Evolutionary conservation across 1,140 invertebrate genomes (phyloP).

Genomic region (Drosophila nigromelanica): DNA sequence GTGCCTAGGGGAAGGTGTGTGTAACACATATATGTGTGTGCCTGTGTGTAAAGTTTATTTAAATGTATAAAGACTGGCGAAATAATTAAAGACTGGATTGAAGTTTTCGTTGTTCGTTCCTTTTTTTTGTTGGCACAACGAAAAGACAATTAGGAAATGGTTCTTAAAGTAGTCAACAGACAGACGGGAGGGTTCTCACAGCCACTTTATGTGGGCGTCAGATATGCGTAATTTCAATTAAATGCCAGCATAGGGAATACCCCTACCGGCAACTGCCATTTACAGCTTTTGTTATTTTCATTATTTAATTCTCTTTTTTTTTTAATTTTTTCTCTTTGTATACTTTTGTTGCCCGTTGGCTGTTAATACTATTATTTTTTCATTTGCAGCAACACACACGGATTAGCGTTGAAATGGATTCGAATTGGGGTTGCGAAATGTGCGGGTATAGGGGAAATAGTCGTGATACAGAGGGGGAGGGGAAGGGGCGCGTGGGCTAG

Average conservation of each 20-base stretch:
- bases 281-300: slow-evolving; percentile 14
- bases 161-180: slow-evolving; percentile 41
- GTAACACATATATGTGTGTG: slow-evolving; percentile 14
- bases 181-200: background rate
- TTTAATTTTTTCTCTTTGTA: slow-evolving; percentile 12
- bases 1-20: background rate
- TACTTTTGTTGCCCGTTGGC: slow-evolving; percentile 33
- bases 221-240: slow-evolving; percentile 62
- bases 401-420: slow-evolving; percentile 67
- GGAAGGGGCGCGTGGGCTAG: background rate
- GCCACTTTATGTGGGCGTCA: slow-evolving; percentile 11
- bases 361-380: slow-evolving; percentile 73
- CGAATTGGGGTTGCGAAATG: slow-evolving; percentile 31
- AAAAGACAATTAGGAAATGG: slow-evolving; percentile 78
- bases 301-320: slow-evolving; percentile 7
- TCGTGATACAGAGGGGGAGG: background rate
- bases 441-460: background rate
- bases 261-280: slow-evolving; percentile 22
- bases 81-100: slow-evolving; percentile 78
- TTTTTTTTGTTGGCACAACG: slow-evolving; percentile 36
- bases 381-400: slow-evolving; percentile 60
- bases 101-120: slow-evolving; percentile 31
- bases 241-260: slow-evolving; percentile 25
- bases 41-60: slow-evolving; percentile 63
- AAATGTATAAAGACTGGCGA: slow-evolving; percentile 55